Evolutionary conservation across 2,888 invertebrate genomes (phyloP).

Genomic region (Aspidapion aeneum): DNA sequence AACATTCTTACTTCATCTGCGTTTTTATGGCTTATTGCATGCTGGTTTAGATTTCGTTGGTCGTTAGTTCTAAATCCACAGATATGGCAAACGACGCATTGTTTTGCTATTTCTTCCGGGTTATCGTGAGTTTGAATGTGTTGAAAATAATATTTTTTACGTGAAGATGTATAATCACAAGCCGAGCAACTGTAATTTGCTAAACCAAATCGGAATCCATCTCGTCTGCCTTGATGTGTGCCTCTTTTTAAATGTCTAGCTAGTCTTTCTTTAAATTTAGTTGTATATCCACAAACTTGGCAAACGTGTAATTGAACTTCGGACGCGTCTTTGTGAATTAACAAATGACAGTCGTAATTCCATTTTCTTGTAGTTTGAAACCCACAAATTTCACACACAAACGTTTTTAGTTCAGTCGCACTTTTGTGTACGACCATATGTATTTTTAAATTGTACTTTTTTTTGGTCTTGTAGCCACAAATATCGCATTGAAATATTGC

Average conservation of each 20-base stretch:
- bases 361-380: neutral
- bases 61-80: neutral
- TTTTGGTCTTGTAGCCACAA: neutral
- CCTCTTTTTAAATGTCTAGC: neutral
- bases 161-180: neutral
- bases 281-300: neutral
- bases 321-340: neutral
- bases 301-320: neutral
- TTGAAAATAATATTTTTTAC: neutral
- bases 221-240: neutral
- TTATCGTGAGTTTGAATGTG: neutral
- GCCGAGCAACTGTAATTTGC: neutral
- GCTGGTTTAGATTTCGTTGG: neutral
- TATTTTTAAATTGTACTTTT: neutral
- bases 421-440: neutral
- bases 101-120: neutral
- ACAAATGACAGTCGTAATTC: neutral
- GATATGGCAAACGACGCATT: neutral
- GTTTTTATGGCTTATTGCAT: neutral
- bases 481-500: neutral
- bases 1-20: neutral
- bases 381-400: neutral
- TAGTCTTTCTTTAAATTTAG: neutral
- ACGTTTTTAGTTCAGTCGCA: neutral
- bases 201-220: neutral